Evolutionary conservation across 2,113 vertebrate species (phyloP).

Genomic region (Lethenteron camtschaticum): DNA sequence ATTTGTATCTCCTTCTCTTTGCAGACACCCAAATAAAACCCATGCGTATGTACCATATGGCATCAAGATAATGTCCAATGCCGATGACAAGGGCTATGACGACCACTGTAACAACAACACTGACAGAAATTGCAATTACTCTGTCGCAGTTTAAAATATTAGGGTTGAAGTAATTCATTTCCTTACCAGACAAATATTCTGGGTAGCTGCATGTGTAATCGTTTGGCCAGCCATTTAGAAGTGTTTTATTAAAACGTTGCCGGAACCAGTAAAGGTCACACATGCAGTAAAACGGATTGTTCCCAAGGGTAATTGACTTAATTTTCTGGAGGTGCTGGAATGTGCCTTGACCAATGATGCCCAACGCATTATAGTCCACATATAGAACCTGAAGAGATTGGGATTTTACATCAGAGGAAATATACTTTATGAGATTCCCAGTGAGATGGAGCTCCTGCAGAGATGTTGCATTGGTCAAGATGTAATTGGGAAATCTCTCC

Average conservation of each 20-base stretch:
- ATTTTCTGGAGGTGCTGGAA: too few species aligned
- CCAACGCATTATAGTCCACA: too few species aligned
- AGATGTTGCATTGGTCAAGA: neutral
- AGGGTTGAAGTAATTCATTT: conserved; percentile 6
- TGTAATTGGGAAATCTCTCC: neutral
- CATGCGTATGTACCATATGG: conserved; percentile 23
- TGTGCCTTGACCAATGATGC: too few species aligned
- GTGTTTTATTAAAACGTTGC: conserved; percentile 1
- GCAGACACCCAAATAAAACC: conserved; percentile 24
- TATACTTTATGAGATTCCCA: neutral
- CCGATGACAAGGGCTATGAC: conserved; percentile 9
- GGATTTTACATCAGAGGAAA: neutral
- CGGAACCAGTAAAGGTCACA: conserved; percentile 8
- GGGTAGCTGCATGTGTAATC: conserved; percentile 6
- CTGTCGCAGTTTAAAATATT: conserved; percentile 6
- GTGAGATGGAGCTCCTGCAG: conserved; percentile 1
- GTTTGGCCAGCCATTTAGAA: conserved; percentile 2
- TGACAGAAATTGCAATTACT: conserved; percentile 15
- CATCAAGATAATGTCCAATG: conserved; percentile 18
- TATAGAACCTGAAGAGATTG: neutral
- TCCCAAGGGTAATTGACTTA: too few species aligned
- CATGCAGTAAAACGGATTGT: conserved; percentile 2
- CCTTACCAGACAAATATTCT: neutral
- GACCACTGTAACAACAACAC: conserved; percentile 11
- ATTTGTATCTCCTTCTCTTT: conserved; percentile 16